Percentiles rank a stretch among this genome's conserved stretches.
phyloP scores from a whole-genome alignment of 2,888 invertebrate genomes.

The Acrocyrtus sp. region DNA sequence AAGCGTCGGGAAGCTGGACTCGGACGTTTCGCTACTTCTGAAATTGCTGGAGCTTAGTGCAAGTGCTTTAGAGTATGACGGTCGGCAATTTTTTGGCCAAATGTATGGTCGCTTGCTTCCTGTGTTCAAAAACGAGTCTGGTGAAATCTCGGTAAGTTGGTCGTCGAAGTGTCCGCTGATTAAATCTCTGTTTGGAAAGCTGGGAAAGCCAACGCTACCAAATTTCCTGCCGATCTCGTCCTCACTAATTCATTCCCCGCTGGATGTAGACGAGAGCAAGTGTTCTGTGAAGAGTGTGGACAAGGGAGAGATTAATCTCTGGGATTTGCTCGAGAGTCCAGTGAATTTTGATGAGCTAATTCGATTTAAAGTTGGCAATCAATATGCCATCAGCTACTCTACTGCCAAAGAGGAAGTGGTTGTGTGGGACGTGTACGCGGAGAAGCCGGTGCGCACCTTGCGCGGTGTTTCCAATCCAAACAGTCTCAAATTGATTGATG shows the following conservation, averaged over 20 bases:
- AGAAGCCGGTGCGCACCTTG: slow-evolving; percentile 74
- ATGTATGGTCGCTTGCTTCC: slow-evolving; percentile 68
- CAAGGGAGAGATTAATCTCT: slow-evolving; percentile 49
- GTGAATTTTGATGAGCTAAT: slow-evolving; percentile 72
- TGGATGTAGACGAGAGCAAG: slow-evolving; percentile 28
- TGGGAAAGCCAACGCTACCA: slow-evolving; percentile 59
- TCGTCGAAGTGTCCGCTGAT: slow-evolving; percentile 61
- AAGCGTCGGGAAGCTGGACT: slow-evolving; percentile 64
- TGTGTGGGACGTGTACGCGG: slow-evolving; percentile 81
- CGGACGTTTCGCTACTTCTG: slow-evolving; percentile 72
- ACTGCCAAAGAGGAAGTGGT: slow-evolving; percentile 80
- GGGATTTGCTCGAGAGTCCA: slow-evolving; percentile 39
- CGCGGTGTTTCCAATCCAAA: slow-evolving; percentile 81
- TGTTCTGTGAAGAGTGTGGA: slow-evolving; percentile 37
- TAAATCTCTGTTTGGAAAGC: slow-evolving; percentile 56
- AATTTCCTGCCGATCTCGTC: slow-evolving; percentile 60
- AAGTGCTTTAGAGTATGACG: slow-evolving; percentile 81
- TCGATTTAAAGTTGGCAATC: slow-evolving; percentile 74
- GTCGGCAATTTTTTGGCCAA: slow-evolving; percentile 83
- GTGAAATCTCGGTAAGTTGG: slow-evolving; percentile 53
- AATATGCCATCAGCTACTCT: slow-evolving; percentile 80
- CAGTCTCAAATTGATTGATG: slow-evolving; percentile 79
- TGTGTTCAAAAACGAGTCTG: slow-evolving; percentile 64
- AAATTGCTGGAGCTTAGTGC: slow-evolving; percentile 79
- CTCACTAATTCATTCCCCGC: slow-evolving; percentile 48